phyloP scores from a whole-genome alignment of 2,888 invertebrate genomes.

The Sphaerophoria taeniata region DNA sequence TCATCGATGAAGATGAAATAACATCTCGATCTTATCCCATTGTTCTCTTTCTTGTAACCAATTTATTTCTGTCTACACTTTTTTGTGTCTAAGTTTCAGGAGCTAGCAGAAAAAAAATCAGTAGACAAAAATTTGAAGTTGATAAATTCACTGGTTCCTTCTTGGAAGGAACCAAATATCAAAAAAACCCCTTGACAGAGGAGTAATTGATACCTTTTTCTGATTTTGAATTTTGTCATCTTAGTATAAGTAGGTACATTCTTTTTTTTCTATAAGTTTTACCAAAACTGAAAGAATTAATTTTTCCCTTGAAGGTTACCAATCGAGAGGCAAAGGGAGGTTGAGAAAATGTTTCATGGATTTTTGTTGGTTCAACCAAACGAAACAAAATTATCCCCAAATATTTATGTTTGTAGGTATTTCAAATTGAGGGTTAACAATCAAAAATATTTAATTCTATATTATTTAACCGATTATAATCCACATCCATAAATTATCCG shows the following conservation, averaged over 20 bases:
- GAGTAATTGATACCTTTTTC: conserved; percentile 67
- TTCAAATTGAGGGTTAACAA: too few species aligned
- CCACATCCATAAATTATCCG: conserved; percentile 53
- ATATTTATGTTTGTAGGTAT: too few species aligned
- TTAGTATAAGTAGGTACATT: too few species aligned
- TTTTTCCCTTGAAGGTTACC: too few species aligned
- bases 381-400: too few species aligned
- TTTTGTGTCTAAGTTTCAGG: conserved; percentile 69
- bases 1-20: conserved; percentile 59
- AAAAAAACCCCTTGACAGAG: conserved; percentile 38
- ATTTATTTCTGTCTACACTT: conserved; percentile 67
- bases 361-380: too few species aligned
- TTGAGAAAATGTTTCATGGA: too few species aligned
- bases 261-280: too few species aligned
- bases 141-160: conserved; percentile 60
- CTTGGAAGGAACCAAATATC: conserved; percentile 63
- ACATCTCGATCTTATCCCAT: conserved; percentile 54
- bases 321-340: too few species aligned
- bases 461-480: not conserved
- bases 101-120: conserved; percentile 56
- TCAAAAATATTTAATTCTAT: too few species aligned
- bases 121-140: conserved; percentile 34
- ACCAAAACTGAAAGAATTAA: too few species aligned
- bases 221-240: conserved; percentile 11
- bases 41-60: conserved; percentile 64